Conservation (phyloP, 30 jellyfish, hydroid and myxozoan species). For the Catostylus mosaicus region DNA sequence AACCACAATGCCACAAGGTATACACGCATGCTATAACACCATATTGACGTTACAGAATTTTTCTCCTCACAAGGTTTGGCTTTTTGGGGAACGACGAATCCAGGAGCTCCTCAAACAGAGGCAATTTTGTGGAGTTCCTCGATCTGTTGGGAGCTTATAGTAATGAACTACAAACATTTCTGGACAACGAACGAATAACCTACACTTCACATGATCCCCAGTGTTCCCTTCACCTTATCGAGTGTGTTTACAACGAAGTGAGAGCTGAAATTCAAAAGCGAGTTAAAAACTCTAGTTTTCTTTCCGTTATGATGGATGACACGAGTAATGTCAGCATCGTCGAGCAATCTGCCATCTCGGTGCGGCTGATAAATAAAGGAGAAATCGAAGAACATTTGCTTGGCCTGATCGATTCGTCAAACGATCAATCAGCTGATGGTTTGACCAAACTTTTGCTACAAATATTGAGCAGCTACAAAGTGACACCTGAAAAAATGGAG, state of each 20-base stretch:
- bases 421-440: too few relatives aligned
- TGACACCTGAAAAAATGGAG: constrained; percentile 27
- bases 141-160: constrained; percentile 26
- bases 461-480: constrained; percentile 6
- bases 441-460: too few relatives aligned
- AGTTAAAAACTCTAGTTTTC: not conserved
- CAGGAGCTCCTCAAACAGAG: constrained; percentile 35
- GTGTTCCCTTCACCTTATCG: too few relatives aligned
- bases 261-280: constrained; percentile 19
- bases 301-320: constrained; percentile 51
- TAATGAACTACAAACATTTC: too few relatives aligned
- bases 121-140: constrained; percentile 20
- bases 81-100: too few relatives aligned
- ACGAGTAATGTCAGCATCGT: constrained; percentile 20
- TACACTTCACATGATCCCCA: too few relatives aligned
- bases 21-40: constrained; percentile 26
- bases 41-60: constrained; percentile 50
- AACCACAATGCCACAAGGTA: constrained; percentile 42
- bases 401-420: constrained; percentile 33
- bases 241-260: constrained; percentile 20
- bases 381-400: constrained; percentile 36
- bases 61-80: too few relatives aligned
- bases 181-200: too few relatives aligned
- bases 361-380: constrained; percentile 7
- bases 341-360: constrained; percentile 1